A percentile compares a stretch with the other conserved stretches of the same genome.
Conservation (phyloP, 2,797 vertebrate genomes). For the Falco novaeseelandiae region DNA sequence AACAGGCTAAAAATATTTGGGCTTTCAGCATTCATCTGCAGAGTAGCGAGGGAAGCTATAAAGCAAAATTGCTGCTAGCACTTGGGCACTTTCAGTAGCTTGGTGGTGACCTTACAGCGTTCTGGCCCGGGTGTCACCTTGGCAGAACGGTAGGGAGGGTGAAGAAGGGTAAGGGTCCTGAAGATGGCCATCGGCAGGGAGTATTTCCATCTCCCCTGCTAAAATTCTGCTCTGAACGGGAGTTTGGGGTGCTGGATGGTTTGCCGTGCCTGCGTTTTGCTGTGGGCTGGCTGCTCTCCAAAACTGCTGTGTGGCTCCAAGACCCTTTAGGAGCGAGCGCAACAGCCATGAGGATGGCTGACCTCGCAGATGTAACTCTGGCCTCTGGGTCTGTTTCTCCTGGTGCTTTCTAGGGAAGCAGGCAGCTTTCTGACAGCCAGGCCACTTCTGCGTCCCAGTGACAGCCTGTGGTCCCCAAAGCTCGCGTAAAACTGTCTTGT, state of each 20-base stretch:
- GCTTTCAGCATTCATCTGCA: not conserved
- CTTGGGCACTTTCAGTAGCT: not conserved
- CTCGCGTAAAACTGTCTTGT: not conserved
- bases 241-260: not conserved
- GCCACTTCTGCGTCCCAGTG: not conserved
- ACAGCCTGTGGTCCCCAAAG: not conserved
- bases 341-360: not conserved
- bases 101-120: not conserved
- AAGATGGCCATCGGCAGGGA: not conserved
- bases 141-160: not conserved
- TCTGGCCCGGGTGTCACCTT: not conserved
- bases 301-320: not conserved
- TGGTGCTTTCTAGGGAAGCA: not conserved
- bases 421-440: not conserved
- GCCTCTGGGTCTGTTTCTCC: not conserved
- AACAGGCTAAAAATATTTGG: not conserved
- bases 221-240: not conserved
- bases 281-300: too few relatives aligned
- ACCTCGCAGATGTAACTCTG: not conserved
- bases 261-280: not conserved
- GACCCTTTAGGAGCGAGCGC: not conserved
- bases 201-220: not conserved
- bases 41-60: not conserved
- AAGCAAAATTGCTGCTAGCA: not conserved
- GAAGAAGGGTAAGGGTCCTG: not conserved